Evolutionary conservation across 2,797 vertebrate species (phyloP).

Genomic region (Hemibagrus guttatus): DNA sequence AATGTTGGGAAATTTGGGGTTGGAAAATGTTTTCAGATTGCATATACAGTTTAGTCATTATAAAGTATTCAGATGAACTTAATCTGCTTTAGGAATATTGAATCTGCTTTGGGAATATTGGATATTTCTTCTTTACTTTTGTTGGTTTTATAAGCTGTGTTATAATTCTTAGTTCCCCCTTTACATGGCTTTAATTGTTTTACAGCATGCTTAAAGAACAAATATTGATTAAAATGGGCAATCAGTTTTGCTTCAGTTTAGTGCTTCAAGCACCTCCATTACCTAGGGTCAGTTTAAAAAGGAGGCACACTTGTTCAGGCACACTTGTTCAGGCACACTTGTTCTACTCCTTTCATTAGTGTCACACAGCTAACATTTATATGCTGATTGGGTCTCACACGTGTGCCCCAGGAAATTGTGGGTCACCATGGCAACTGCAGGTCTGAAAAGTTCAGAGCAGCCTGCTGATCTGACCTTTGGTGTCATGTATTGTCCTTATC

Average conservation of each 20-base stretch:
- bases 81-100: neutral
- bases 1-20: too few relatives aligned
- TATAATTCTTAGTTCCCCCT: neutral
- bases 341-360: slow-evolving; percentile 23
- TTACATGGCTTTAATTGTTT: neutral
- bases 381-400: slow-evolving; percentile 27
- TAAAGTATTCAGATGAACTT: neutral
- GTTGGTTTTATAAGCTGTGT: neutral
- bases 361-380: slow-evolving; percentile 35
- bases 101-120: neutral
- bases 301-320: neutral
- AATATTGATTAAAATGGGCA: neutral
- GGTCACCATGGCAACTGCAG: slow-evolving; percentile 37
- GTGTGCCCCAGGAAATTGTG: slow-evolving; percentile 20
- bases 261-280: neutral
- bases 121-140: neutral
- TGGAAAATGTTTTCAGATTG: neutral
- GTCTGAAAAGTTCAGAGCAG: slow-evolving; percentile 35
- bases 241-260: neutral
- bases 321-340: neutral
- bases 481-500: slow-evolving; percentile 1
- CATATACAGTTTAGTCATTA: neutral
- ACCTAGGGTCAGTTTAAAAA: neutral
- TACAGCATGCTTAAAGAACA: neutral
- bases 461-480: slow-evolving; percentile 29